Evolutionary conservation across 2,797 vertebrate species (phyloP), one percentile per base, ranked within the genome.

Genomic region (Tiaroga cobitis): DNA sequence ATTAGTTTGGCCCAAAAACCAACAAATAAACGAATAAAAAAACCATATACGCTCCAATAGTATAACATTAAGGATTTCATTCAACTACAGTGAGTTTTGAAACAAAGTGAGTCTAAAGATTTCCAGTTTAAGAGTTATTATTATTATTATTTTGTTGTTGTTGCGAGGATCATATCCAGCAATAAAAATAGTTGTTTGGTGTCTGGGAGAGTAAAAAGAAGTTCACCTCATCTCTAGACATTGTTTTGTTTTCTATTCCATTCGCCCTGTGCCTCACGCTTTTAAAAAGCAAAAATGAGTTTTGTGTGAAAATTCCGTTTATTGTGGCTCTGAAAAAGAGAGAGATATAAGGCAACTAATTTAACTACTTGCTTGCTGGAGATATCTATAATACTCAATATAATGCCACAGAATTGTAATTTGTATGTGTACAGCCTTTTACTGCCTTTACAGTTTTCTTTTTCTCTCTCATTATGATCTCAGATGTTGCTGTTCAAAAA

Each of bases 401-500:
- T 79, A 79, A 65, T 65, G 19, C 6, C 11, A 32, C 29, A 49
- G 11, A 67, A 34, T 67, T 67, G 11, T 16, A 49, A 34, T 67
- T 65, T 78, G 24, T 43, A 7, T n/a, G 3, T 78, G 54, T 59
- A 39, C 37, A 59, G 72, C 18, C 26, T 34, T 51, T 59, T 9
- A 11, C 32, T n/a, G 21, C 13, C 2, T 76, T 76, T 39, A 76
- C 21, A 59, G 11, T 67, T 34, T 59, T 56, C 54, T 61, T 77
- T 82, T 68, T 4, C 5, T 83, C 46, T 85, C 91, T 94, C 93
- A 93, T 93, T 89, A 95, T 95, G 93, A 90, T 96, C 96, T 94
- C 96, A 98, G 98, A 98, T 89, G 93, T 93, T 46, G 94, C 94
- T 86, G 95, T 79, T 61, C 83, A 77, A 34, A 84, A 70, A 67